These are phyloP conservation scores for Callionymus lyra DNA, from an alignment of 2,113 vertebrate species.

Conservation along the genomic window DNA sequence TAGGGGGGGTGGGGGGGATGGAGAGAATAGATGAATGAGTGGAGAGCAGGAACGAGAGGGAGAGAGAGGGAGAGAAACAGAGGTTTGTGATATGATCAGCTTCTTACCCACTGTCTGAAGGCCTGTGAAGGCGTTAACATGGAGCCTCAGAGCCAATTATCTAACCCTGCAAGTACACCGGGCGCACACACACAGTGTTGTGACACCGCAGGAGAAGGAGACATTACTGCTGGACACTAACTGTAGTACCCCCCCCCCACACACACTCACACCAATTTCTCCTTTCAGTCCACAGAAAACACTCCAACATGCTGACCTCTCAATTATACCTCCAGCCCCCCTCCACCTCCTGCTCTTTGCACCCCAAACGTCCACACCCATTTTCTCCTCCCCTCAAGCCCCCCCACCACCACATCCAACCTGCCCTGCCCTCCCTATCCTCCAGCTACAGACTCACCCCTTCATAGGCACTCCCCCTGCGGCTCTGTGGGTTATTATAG, in stretches of 20 bases:
- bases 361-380: conserved; percentile 8
- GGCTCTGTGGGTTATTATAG: conserved; percentile 64
- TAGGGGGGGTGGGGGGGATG: neutral
- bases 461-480: conserved; percentile 40
- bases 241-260: conserved; percentile 15
- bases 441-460: conserved; percentile 23
- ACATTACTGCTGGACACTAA: conserved; percentile 23
- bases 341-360: conserved; percentile 10
- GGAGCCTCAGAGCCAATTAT: conserved; percentile 69
- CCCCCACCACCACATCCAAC: conserved; percentile 7
- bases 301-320: conserved; percentile 46
- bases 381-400: conserved; percentile 25
- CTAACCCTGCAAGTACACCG: conserved; percentile 45
- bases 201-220: conserved; percentile 19
- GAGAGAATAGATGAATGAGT: conserved; percentile 13
- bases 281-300: conserved; percentile 16
- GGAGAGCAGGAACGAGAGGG: conserved; percentile 18
- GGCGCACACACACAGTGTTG: conserved; percentile 12
- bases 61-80: conserved; percentile 31
- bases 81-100: conserved; percentile 79
- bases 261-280: conserved; percentile 10
- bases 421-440: conserved; percentile 20
- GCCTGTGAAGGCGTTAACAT: conserved; percentile 70
- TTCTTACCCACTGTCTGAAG: conserved; percentile 79
- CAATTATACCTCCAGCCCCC: conserved; percentile 36